A percentile compares a stretch with the other conserved stretches of the same genome.
Evolutionary conservation across 2,113 vertebrate genomes (phyloP).

Genomic region (Butorides virescens): DNA sequence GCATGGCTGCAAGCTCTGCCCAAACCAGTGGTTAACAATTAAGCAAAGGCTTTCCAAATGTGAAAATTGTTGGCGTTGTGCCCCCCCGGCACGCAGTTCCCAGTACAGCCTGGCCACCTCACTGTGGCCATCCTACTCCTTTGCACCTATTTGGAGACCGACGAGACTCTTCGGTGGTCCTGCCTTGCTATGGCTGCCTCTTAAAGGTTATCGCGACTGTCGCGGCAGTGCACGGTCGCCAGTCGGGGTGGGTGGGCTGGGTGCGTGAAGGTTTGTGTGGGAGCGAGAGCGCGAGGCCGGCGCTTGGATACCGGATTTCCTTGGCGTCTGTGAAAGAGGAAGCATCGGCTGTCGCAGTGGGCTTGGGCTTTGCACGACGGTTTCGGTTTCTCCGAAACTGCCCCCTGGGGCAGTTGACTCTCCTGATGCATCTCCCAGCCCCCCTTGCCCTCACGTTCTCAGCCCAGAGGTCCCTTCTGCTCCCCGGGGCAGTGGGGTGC

Average conservation of each 20-base stretch:
- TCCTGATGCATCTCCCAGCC: neutral
- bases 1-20: neutral
- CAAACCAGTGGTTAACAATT: neutral
- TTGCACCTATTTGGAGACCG: neutral
- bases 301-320: neutral
- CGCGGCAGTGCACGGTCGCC: neutral
- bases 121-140: neutral
- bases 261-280: accelerated
- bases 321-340: neutral
- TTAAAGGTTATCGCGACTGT: neutral
- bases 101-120: neutral
- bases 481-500: accelerated
- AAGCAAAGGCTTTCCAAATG: neutral
- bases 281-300: accelerated
- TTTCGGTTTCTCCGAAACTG: neutral
- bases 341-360: neutral
- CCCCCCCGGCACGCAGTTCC: neutral
- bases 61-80: neutral
- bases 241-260: accelerated
- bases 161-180: neutral
- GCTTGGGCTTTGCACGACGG: neutral
- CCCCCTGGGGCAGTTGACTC: neutral
- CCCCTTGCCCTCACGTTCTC: neutral
- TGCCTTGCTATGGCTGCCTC: neutral
- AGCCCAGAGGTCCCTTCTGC: neutral